phyloP scores from a whole-genome alignment of 2,797 vertebrate species.

The Sebastes trivittatus region DNA sequence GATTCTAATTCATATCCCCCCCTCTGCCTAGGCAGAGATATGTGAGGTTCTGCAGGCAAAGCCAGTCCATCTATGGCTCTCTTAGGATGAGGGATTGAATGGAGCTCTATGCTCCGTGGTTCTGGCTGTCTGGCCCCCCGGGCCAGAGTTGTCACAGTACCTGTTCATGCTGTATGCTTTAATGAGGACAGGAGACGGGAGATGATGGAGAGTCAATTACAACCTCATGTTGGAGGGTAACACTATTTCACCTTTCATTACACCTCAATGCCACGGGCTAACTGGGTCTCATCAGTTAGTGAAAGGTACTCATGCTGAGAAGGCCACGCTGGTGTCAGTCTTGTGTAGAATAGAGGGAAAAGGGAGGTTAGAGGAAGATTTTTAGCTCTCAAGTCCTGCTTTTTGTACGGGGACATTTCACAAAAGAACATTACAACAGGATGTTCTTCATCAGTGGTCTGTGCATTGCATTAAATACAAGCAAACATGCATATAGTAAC shows the following conservation, averaged over 20 bases:
- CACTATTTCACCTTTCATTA: conserved; percentile 80
- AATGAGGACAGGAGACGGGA: conserved; percentile 71
- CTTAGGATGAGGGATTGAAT: conserved; percentile 62
- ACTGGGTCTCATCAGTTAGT: conserved; percentile 70
- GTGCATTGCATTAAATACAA: not conserved
- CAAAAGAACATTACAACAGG: not conserved
- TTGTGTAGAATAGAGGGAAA: conserved; percentile 15
- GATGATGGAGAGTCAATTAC: conserved; percentile 80
- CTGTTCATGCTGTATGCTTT: conserved; percentile 70
- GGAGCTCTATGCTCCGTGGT: conserved; percentile 34
- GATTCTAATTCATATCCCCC: conserved; percentile 66
- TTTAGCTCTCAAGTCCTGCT: not conserved
- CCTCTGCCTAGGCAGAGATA: conserved; percentile 39
- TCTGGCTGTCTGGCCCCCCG: conserved; percentile 41
- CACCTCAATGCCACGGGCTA: conserved; percentile 68
- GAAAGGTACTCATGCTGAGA: conserved; percentile 58
- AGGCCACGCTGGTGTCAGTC: conserved; percentile 31
- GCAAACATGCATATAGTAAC: not conserved
- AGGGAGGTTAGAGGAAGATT: conserved; percentile 3
- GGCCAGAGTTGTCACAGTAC: conserved; percentile 66
- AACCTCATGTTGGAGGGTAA: conserved; percentile 68
- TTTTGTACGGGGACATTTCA: not conserved
- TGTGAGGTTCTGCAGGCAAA: conserved; percentile 59
- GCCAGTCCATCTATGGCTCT: conserved; percentile 67
- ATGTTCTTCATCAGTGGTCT: not conserved